Base-by-base conservation (phyloP, 2,113 vertebrate genomes). In the Chaetodon auriga region DNA sequence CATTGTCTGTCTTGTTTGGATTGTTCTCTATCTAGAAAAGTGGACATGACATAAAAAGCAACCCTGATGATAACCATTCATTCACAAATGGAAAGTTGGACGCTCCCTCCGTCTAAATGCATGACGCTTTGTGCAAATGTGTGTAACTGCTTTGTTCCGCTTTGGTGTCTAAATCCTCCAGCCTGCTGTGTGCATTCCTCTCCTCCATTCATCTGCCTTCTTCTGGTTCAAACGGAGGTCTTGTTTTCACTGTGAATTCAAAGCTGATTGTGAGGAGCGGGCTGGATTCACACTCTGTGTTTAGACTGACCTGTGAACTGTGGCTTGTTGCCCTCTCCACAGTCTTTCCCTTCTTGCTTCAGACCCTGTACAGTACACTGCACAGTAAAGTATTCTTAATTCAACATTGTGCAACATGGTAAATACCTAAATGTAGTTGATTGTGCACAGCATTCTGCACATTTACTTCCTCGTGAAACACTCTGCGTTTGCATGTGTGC, bases 201-300 rank as follows among this genome's bases (percentile, higher is more conserved):
- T 35, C 61, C 81, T 80, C 65, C 75, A 68, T 84, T 87, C 61
- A 87, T 60, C 68, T 71, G 71, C 75, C 53, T 74, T 43, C 41
- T 57, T 43, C 51, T 41, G 64, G 78, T 82, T 91, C 80, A 85
- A 69, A 63, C 76, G 41, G 0, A 41, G 75, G 71, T 69, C 60
- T 69, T 71, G 68, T 87, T 86, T 80, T 80, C 63, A 55, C 66
- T 16, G 18, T 48, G 55, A 0, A 43, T 63, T 63, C 30, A 75
- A 30, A 72, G 25, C 60, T 54, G 65, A 73, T 19, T 65, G 55
- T 23, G 48, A 75, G 79, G 65, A 46, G 53, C 49, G 36, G 57
- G 63, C 49, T 16, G 23, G 35, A 69, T 45, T 53, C 41, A 82
- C 7, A 64, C 30, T 14, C 63, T 75, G 35, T 21, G 60, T 75